phyloP scores from a whole-genome alignment of 2,113 vertebrate genomes.

The Pholis gunnellus region DNA sequence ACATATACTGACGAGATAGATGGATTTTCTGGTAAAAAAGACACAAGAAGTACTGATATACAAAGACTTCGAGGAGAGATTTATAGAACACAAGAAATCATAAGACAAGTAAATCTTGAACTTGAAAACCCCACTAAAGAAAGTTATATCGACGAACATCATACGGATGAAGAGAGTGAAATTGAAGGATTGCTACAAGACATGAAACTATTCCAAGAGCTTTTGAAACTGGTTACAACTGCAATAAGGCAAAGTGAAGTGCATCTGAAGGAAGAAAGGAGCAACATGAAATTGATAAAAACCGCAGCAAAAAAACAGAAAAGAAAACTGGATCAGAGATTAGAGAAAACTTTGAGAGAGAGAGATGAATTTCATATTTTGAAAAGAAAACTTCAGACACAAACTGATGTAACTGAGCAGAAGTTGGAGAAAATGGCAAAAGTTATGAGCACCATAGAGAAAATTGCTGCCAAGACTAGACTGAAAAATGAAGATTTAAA shows the following conservation, averaged over 20 bases:
- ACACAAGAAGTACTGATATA: neutral
- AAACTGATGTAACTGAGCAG: conserved; percentile 13
- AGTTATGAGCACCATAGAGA: conserved; percentile 12
- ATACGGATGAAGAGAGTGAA: neutral
- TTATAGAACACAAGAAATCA: conserved; percentile 42
- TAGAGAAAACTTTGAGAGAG: conserved; percentile 55
- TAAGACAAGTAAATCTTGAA: conserved; percentile 26
- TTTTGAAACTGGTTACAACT: conserved; percentile 48
- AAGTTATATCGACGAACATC: neutral
- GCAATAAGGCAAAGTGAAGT: conserved; percentile 30
- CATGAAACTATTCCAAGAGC: conserved; percentile 56
- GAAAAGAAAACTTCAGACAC: conserved; percentile 55
- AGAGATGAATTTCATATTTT: conserved; percentile 62
- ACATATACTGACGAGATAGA: neutral
- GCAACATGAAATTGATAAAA: conserved; percentile 37
- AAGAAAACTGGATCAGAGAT: conserved; percentile 55
- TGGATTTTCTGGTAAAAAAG: neutral
- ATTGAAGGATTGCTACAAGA: conserved; percentile 53
- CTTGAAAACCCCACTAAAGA: conserved; percentile 26
- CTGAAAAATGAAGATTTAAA: conserved; percentile 30
- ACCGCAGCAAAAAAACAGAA: conserved; percentile 44
- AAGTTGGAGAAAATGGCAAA: conserved; percentile 40
- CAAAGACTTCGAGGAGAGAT: conserved; percentile 59
- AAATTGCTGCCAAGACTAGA: conserved; percentile 18
- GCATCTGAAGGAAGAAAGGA: conserved; percentile 41